A percentile compares a stretch with the other conserved stretches of the same genome.
Evolutionary conservation across 2,888 invertebrate genomes (phyloP).

Genomic region (Drosophila sordidapex): DNA sequence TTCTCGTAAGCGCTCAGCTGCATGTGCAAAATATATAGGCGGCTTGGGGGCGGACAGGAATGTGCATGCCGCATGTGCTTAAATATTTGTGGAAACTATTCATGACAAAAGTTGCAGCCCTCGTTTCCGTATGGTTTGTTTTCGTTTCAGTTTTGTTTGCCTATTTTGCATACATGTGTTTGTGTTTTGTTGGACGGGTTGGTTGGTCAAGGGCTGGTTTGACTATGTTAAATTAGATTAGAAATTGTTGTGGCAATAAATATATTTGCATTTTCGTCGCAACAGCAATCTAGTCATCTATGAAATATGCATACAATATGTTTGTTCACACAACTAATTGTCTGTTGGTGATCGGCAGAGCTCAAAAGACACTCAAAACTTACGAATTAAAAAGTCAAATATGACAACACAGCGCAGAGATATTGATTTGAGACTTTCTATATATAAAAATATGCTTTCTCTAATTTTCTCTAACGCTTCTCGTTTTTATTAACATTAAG

Average conservation of each 20-base stretch:
- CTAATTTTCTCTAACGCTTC: not conserved
- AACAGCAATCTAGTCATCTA: constrained; percentile 38
- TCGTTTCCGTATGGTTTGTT: constrained; percentile 60
- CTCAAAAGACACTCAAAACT: not conserved
- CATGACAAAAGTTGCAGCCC: constrained; percentile 68
- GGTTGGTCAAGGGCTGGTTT: not conserved
- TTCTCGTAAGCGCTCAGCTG: constrained; percentile 9
- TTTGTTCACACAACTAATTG: constrained; percentile 23
- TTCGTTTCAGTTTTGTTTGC: constrained; percentile 46
- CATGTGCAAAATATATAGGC: constrained; percentile 10
- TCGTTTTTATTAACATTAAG: not conserved
- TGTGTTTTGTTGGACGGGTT: not conserved
- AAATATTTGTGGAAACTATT: constrained; percentile 68
- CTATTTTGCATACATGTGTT: constrained; percentile 58
- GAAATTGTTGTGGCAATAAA: constrained; percentile 74
- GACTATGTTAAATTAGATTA: constrained; percentile 69
- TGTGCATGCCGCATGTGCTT: constrained; percentile 45
- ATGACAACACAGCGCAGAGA: too few species aligned
- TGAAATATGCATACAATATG: constrained; percentile 61
- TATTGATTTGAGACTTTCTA: not conserved
- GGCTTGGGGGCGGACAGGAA: constrained; percentile 14
- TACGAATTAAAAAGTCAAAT: not conserved
- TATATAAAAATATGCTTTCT: not conserved
- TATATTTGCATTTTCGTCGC: constrained; percentile 65
- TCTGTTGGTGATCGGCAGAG: not conserved